These are phyloP conservation scores for Papilio aristodemus DNA, from an alignment of 1,140 invertebrate genomes.

Conservation along the genomic window DNA sequence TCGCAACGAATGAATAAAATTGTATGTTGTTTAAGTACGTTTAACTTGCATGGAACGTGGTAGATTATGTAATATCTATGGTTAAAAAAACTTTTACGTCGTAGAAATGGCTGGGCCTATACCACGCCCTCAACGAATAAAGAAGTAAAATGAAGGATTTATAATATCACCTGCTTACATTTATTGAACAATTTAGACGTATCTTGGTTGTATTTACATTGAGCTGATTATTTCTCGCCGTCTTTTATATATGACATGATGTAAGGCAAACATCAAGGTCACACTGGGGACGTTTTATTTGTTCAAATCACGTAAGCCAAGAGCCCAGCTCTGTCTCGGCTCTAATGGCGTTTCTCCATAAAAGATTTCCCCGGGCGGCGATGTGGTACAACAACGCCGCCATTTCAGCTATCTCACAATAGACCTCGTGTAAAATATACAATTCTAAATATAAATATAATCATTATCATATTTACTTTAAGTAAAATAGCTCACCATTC, in stretches of 20 bases:
- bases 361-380: constrained; percentile 11
- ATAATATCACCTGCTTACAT: too few species aligned
- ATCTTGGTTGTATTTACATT: neutral
- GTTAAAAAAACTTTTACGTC: too few species aligned
- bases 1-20: too few species aligned
- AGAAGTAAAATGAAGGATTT: too few species aligned
- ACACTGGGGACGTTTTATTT: neutral
- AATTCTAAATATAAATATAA: constrained; percentile 3
- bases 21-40: too few species aligned
- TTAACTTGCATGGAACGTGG: too few species aligned
- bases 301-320: constrained; percentile 21
- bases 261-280: neutral
- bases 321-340: constrained; percentile 6
- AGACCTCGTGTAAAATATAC: neutral
- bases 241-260: neutral
- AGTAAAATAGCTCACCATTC: too few species aligned
- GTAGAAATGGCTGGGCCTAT: too few species aligned
- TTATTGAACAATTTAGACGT: neutral
- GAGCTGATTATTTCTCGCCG: neutral
- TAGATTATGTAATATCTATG: too few species aligned
- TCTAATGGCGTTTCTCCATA: constrained; percentile 20
- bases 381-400: constrained; percentile 12
- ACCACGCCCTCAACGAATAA: too few species aligned
- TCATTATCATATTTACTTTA: too few species aligned
- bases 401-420: neutral